A percentile compares a stretch with the other conserved stretches of the same genome.
phyloP scores from a whole-genome alignment of 2,113 vertebrate genomes.

The Apteryx owenii region DNA sequence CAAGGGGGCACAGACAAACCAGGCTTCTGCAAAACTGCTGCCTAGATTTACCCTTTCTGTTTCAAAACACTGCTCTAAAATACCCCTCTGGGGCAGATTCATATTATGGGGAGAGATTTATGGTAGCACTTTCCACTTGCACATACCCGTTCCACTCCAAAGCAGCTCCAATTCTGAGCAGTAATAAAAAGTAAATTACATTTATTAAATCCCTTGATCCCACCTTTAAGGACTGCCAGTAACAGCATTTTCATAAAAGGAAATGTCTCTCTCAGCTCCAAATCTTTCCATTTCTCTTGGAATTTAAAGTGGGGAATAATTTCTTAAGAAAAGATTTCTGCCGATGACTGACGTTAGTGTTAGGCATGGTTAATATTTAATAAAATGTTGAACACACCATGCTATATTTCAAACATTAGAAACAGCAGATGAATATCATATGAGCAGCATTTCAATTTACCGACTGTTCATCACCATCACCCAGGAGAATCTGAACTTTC shows the following conservation, averaged over 20 bases:
- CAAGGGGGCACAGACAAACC: background rate
- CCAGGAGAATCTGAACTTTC: background rate
- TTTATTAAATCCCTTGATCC: constrained; percentile 63
- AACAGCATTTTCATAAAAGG: constrained; percentile 60
- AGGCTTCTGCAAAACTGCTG: background rate
- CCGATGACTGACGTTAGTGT: background rate
- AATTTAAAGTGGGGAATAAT: constrained; percentile 22
- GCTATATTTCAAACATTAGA: background rate
- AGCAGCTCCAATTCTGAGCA: constrained; percentile 28
- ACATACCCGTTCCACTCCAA: constrained; percentile 7
- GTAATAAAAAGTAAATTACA: constrained; percentile 67
- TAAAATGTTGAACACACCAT: background rate
- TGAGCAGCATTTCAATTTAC: background rate
- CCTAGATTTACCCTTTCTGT: background rate
- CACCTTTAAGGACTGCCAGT: constrained; percentile 46
- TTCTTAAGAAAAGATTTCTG: constrained; percentile 29
- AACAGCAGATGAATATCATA: background rate
- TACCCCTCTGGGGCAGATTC: background rate
- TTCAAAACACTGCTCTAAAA: constrained; percentile 23
- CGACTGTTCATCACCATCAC: background rate
- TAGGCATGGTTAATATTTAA: background rate
- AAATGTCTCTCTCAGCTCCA: constrained; percentile 37
- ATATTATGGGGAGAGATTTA: constrained; percentile 42
- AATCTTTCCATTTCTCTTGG: constrained; percentile 21
- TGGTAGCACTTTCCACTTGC: constrained; percentile 15